A percentile compares a stretch with the other conserved stretches of the same genome.
Evolutionary conservation across 2,888 invertebrate species (phyloP).

Genomic region (Sisyra terminalis): DNA sequence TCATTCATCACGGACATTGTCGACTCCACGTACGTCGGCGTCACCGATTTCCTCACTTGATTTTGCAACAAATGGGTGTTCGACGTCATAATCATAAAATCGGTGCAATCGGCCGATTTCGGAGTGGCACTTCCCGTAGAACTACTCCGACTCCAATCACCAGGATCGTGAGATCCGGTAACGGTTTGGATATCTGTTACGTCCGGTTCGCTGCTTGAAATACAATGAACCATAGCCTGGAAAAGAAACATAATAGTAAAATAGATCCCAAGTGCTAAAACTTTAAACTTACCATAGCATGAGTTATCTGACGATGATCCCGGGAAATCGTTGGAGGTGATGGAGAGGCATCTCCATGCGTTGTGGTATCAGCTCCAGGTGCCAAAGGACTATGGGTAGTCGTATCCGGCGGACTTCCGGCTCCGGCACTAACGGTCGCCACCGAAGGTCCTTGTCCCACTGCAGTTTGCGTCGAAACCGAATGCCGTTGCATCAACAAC

Average conservation of each 20-base stretch:
- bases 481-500: slow-evolving; percentile 30
- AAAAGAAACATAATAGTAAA: slow-evolving; percentile 15
- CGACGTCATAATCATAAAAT: slow-evolving; percentile 19
- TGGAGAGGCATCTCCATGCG: slow-evolving; percentile 27
- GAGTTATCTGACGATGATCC: slow-evolving; percentile 22
- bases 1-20: slow-evolving; percentile 7
- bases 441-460: slow-evolving; percentile 31
- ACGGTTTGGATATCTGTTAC: slow-evolving; percentile 29
- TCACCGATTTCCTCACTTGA: slow-evolving; percentile 15
- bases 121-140: slow-evolving; percentile 13
- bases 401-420: slow-evolving; percentile 64
- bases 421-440: slow-evolving; percentile 23
- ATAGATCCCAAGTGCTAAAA: slow-evolving; percentile 4
- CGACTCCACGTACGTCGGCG: slow-evolving; percentile 8
- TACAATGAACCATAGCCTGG: slow-evolving; percentile 73
- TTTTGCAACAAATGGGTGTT: slow-evolving; percentile 18
- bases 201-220: slow-evolving; percentile 74
- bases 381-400: slow-evolving; percentile 70
- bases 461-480: slow-evolving; percentile 61
- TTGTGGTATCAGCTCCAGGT: slow-evolving; percentile 31
- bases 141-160: slow-evolving; percentile 20
- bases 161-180: slow-evolving; percentile 16
- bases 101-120: slow-evolving; percentile 19
- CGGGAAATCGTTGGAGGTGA: slow-evolving; percentile 24
- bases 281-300: slow-evolving; percentile 23